Evolutionary conservation across 2,888 invertebrate genomes (phyloP).

Genomic region (Heteromyza rotundicornis): DNA sequence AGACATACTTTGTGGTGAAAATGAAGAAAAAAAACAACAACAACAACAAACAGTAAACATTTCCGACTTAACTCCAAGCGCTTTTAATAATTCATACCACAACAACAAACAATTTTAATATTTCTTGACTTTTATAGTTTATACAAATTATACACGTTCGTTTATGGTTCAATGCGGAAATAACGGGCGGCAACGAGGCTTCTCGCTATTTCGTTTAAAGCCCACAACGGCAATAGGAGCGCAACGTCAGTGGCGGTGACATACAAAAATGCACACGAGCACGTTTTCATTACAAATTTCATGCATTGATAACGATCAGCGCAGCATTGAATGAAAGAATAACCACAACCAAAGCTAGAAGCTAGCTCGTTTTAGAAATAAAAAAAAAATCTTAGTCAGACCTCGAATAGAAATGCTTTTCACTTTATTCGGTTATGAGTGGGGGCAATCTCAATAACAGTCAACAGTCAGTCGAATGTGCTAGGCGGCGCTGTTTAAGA

Average conservation of each 20-base stretch:
- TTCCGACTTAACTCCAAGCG: neutral
- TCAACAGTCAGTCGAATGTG: no score
- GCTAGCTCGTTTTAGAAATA: no score
- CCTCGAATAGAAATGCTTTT: no score
- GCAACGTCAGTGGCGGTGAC: neutral
- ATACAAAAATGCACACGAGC: neutral
- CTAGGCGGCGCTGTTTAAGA: no score
- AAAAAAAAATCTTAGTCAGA: no score
- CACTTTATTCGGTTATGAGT: no score
- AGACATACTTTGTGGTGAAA: neutral
- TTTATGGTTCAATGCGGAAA: conserved; percentile 34
- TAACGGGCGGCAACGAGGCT: conserved; percentile 9
- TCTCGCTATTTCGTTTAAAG: neutral
- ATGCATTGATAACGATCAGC: conserved; percentile 7
- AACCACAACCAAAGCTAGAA: neutral
- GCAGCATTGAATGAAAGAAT: neutral
- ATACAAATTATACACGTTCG: conserved; percentile 28
- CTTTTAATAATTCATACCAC: neutral
- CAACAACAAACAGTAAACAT: neutral
- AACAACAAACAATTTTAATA: neutral
- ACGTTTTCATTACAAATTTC: conserved; percentile 12
- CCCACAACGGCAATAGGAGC: neutral
- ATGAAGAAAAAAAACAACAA: no score
- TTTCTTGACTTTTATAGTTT: conserved; percentile 3
- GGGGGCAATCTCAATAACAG: no score